Percentiles rank a stretch among this genome's conserved stretches.
These are phyloP conservation scores for Formica aserva DNA, from an alignment of 2,888 invertebrate genomes.

Conservation along the genomic window DNA sequence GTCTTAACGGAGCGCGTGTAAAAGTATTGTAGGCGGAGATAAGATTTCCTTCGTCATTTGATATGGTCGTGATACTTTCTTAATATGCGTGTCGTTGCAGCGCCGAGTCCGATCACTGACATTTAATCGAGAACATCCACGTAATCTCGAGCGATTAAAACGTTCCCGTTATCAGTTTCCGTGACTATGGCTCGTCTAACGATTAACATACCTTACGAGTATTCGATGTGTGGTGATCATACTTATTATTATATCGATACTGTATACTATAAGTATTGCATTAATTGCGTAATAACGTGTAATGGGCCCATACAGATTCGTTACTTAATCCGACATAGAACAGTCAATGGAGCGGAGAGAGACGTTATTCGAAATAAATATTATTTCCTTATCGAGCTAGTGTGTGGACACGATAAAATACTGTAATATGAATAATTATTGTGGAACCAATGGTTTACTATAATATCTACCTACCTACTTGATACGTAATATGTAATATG, in stretches of 20 bases:
- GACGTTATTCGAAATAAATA: slow-evolving; percentile 77
- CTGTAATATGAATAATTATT: slow-evolving; percentile 71
- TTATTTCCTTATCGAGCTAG: slow-evolving; percentile 78
- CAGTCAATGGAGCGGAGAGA: slow-evolving; percentile 72
- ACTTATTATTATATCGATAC: slow-evolving; percentile 70
- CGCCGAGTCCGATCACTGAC: slow-evolving; percentile 32
- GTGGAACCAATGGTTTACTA: slow-evolving; percentile 63
- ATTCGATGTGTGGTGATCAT: slow-evolving; percentile 76
- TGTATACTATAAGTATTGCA: slow-evolving; percentile 75
- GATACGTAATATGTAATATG: not conserved
- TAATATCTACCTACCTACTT: not conserved
- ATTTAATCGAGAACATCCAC: slow-evolving; percentile 6
- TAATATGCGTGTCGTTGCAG: slow-evolving; percentile 61
- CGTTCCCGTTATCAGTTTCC: not conserved
- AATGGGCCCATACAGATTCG: slow-evolving; percentile 63
- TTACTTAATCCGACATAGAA: slow-evolving; percentile 54
- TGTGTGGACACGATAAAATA: slow-evolving; percentile 78
- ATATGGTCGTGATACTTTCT: slow-evolving; percentile 77
- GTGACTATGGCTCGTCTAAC: slow-evolving; percentile 38
- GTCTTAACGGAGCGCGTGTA: slow-evolving; percentile 58
- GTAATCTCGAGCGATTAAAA: slow-evolving; percentile 35
- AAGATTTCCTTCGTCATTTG: slow-evolving; percentile 68
- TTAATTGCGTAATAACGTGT: slow-evolving; percentile 72
- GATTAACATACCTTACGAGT: slow-evolving; percentile 65
- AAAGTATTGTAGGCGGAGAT: slow-evolving; percentile 65